Evolutionary conservation across 2,113 vertebrate genomes (phyloP).

Genomic region (Pristiophorus japonicus): DNA sequence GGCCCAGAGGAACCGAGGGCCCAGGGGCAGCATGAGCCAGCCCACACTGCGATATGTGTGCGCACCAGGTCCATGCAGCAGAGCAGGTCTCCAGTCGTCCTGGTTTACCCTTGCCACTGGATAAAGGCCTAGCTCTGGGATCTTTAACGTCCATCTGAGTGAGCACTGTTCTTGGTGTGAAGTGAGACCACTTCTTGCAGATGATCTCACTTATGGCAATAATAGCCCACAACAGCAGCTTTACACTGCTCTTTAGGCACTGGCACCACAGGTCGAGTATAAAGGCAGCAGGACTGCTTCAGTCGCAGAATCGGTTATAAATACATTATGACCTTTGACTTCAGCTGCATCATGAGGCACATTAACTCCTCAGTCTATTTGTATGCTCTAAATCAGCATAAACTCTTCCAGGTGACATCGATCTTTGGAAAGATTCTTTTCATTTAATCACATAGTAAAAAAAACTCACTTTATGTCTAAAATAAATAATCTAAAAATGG

Average conservation of each 20-base stretch:
- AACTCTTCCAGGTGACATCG: background rate
- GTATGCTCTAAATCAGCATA: no score
- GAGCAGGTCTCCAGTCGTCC: no score
- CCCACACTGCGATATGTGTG: no score
- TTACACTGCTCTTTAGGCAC: background rate
- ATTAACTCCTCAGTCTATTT: background rate
- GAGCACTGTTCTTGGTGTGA: background rate
- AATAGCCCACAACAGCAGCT: background rate
- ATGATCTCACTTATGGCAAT: background rate
- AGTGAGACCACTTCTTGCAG: background rate
- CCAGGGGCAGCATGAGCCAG: no score
- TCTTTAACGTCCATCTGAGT: background rate
- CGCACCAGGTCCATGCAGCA: no score
- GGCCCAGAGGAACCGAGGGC: no score
- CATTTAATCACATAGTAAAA: background rate
- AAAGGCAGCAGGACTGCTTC: background rate
- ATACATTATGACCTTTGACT: conserved; percentile 16
- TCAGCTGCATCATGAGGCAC: background rate
- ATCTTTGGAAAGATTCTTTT: background rate
- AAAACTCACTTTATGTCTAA: background rate
- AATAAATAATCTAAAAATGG: background rate
- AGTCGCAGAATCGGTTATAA: background rate
- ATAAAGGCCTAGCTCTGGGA: no score
- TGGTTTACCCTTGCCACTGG: no score
- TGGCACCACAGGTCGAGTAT: background rate